phyloP scores from a whole-genome alignment of 2,888 invertebrate genomes.

The Chloromyia formosa region DNA sequence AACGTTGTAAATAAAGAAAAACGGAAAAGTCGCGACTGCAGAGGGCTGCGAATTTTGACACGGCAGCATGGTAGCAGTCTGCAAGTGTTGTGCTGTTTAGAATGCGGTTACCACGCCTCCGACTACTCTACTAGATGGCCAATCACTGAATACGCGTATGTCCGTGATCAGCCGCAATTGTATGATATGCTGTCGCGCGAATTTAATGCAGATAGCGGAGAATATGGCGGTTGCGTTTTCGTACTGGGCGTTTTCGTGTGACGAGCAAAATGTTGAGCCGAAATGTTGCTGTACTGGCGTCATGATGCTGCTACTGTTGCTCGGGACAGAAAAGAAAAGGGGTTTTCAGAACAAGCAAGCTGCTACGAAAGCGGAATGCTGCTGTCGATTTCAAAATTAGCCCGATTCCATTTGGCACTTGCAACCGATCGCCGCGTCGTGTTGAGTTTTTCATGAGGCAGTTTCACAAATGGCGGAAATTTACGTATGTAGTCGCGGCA shows the following conservation, averaged over 20 bases:
- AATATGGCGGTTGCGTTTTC: no score
- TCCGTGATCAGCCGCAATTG: no score
- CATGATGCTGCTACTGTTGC: no score
- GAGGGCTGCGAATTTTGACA: conserved; percentile 17
- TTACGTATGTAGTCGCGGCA: neutral
- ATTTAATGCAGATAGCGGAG: neutral
- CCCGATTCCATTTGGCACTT: neutral
- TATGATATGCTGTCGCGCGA: neutral
- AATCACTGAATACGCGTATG: no score
- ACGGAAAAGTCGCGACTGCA: neutral
- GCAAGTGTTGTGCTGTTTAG: conserved; percentile 19
- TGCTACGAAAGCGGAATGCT: no score
- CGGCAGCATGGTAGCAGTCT: conserved; percentile 1
- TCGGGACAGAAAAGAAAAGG: no score
- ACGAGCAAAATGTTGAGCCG: no score
- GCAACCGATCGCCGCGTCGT: neutral
- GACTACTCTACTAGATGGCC: no score
- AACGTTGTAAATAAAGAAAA: neutral
- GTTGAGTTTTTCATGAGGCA: neutral
- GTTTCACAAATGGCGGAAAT: neutral
- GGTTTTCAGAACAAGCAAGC: no score
- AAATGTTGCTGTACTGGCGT: no score
- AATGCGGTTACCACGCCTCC: neutral
- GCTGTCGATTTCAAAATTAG: neutral
- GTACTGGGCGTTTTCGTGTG: no score